A percentile compares a stretch with the other conserved stretches of the same genome.
Conservation (phyloP, 2,888 invertebrate species). For the Drosophila pseudotalamancana region DNA sequence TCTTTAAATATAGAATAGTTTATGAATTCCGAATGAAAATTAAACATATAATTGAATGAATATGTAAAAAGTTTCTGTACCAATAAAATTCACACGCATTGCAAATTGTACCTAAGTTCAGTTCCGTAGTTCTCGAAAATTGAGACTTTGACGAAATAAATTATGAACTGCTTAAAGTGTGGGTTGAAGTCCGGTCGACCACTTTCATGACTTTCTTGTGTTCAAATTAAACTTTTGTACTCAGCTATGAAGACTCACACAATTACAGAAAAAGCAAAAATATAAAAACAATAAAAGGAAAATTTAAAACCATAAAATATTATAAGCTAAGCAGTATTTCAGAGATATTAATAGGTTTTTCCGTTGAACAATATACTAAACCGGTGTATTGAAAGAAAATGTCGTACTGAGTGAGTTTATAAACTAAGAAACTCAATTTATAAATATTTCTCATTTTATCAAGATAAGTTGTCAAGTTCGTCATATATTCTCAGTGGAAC, state of each 20-base stretch:
- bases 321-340: conserved; percentile 16
- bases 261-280: conserved; percentile 49
- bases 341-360: too few relatives aligned
- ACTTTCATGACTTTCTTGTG: conserved; percentile 46
- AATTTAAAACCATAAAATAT: conserved; percentile 16
- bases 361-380: too few relatives aligned
- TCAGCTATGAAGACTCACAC: conserved; percentile 64
- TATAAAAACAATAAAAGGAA: neutral
- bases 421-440: too few relatives aligned
- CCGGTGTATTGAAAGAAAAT: too few relatives aligned
- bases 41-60: conserved; percentile 51
- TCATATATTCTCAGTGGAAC: too few relatives aligned
- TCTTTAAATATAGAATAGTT: conserved; percentile 3
- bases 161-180: conserved; percentile 32
- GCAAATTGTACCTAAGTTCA: conserved; percentile 30
- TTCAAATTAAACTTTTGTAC: conserved; percentile 65
- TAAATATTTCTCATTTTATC: too few relatives aligned
- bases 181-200: conserved; percentile 3
- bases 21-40: conserved; percentile 40
- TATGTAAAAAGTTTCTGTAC: conserved; percentile 41
- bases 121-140: conserved; percentile 6
- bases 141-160: conserved; percentile 36
- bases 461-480: too few relatives aligned
- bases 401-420: too few relatives aligned
- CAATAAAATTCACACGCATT: conserved; percentile 18